Evolutionary conservation across 2,888 invertebrate genomes (phyloP).

Genomic region (Ernsta delagoae): DNA sequence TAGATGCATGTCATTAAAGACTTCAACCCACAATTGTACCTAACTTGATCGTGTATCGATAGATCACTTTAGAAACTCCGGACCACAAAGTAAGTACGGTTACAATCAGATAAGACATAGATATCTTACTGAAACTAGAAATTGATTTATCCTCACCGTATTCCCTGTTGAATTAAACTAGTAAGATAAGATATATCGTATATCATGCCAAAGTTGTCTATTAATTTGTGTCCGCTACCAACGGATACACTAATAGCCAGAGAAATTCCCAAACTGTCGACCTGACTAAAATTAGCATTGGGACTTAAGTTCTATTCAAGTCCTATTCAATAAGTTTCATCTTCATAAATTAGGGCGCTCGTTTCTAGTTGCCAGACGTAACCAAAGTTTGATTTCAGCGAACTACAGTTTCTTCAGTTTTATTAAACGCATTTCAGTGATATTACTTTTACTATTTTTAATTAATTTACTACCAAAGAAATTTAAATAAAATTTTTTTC

Average conservation of each 20-base stretch:
- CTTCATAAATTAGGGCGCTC: slow-evolving; percentile 16
- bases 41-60: neutral
- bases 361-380: neutral
- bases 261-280: slow-evolving; percentile 18
- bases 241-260: slow-evolving; percentile 8
- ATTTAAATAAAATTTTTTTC: too few species aligned
- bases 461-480: too few species aligned
- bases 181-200: slow-evolving; percentile 11
- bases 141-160: neutral
- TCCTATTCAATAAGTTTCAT: slow-evolving; percentile 24
- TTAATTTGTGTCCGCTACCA: slow-evolving; percentile 21
- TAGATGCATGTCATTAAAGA: too few species aligned
- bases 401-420: neutral
- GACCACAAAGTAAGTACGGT: neutral
- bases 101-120: slow-evolving; percentile 1
- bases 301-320: slow-evolving; percentile 11
- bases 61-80: neutral
- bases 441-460: neutral
- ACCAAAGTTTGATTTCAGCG: neutral
- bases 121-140: slow-evolving; percentile 1
- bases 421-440: neutral
- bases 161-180: slow-evolving; percentile 12
- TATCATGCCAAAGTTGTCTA: slow-evolving; percentile 23
- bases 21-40: too few species aligned
- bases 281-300: slow-evolving; percentile 19